Evolutionary conservation across 2,888 invertebrate species (phyloP).

Genomic region (Eurytoma adleriae): DNA sequence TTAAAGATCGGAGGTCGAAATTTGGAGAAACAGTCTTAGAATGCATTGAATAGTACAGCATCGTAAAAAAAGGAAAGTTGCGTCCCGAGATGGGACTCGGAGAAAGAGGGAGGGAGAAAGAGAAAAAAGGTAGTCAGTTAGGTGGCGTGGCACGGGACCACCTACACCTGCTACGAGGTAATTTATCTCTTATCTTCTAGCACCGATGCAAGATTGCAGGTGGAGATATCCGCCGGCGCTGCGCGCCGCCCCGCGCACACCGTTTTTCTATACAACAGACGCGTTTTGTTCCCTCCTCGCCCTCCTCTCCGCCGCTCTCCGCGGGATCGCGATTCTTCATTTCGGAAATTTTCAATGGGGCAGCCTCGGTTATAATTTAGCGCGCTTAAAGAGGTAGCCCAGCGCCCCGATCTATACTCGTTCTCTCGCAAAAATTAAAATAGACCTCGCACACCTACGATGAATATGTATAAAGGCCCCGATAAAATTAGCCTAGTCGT

Average conservation of each 20-base stretch:
- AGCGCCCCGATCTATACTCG: not conserved
- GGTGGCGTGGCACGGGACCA: conserved; percentile 66
- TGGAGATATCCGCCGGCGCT: conserved; percentile 59
- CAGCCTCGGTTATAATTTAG: conserved; percentile 35
- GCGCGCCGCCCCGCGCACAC: conserved; percentile 15
- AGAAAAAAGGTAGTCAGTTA: conserved; percentile 54
- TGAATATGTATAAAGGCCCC: conserved; percentile 27
- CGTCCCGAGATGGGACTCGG: not conserved
- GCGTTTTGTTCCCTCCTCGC: conserved; percentile 37
- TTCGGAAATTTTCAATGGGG: conserved; percentile 40
- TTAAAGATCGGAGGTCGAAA: no score
- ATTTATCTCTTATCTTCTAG: conserved; percentile 66
- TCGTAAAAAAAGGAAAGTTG: not conserved
- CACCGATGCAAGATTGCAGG: conserved; percentile 64
- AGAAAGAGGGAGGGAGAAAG: conserved; percentile 4
- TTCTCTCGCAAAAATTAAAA: conserved; percentile 17
- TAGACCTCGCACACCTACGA: conserved; percentile 2
- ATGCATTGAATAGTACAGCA: not conserved
- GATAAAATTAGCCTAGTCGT: conserved; percentile 31
- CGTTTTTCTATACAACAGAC: conserved; percentile 43
- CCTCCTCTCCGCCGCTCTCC: not conserved
- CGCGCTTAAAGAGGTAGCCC: conserved; percentile 13
- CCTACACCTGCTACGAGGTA: conserved; percentile 72
- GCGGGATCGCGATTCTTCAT: conserved; percentile 37
- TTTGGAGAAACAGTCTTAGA: not conserved